Evolutionary conservation across 2,797 vertebrate species (phyloP), one percentile per base, ranked within the genome.

Genomic region (Cuniculus paca): DNA sequence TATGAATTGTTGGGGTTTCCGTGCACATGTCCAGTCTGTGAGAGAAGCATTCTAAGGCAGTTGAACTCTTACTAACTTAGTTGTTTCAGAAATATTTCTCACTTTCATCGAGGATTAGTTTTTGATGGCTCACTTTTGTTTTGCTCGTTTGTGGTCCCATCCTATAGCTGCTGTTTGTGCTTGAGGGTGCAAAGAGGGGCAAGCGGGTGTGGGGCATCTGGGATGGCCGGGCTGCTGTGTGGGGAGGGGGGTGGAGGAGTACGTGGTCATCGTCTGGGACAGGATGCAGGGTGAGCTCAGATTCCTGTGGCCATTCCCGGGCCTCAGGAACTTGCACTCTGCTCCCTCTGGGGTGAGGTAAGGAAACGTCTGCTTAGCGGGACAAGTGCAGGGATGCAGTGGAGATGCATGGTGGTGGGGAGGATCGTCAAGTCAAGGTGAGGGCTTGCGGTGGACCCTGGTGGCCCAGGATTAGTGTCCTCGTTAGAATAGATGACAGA

Each of bases 191-290:
- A 45, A 19, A 2, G 6, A 77, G 60, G 34, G 13, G 20, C 7
- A 4, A 5, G 70, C 17, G 0, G 34, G 54, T 5, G 28, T 42
- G 6, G 17, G 39, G n/a, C 39, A 12, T 2, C 1, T 0, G 63
- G 8, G n/a, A n/a, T 50, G 88, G 28, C 26, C 9, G 6, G 45
- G 12, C 6, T 50, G 74, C 74, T 77, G 74, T 10, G 28, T 10
- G 6, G 65, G n/a, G 17, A n/a, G 16, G 13, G 19, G n/a, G 34
- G 9, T 48, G 28, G 16, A 1, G 3, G 34, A 48, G 39, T 4
- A 34, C 16, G 4, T 28, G 5, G 3, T 19, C 9, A 79, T 3
- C 14, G 0, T 9, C 36, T 68, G 17, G 36, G n/a, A 45, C 52
- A 20, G 42, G 60, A 48, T 6, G 28, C 45, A 6, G 26, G 26